These are phyloP conservation scores for Nomada fucata DNA, from an alignment of 2,888 invertebrate species.

Conservation along the genomic window DNA sequence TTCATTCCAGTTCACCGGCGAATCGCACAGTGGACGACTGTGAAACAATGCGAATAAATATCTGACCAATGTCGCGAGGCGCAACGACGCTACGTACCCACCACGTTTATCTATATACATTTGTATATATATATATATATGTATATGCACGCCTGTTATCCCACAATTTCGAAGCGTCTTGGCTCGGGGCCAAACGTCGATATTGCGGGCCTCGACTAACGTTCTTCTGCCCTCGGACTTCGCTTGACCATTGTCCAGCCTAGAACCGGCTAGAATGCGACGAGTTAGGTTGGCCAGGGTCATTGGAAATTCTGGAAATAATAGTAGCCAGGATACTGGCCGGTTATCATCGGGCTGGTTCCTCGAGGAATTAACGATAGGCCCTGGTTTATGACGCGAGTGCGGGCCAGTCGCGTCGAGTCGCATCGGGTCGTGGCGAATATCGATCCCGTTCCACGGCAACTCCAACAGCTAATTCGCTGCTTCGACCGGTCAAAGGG, in stretches of 20 bases:
- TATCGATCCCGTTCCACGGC: conserved; percentile 57
- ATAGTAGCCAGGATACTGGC: conserved; percentile 61
- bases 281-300: conserved; percentile 60
- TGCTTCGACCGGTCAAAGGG: conserved; percentile 41
- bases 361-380: conserved; percentile 68
- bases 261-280: conserved; percentile 66
- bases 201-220: conserved; percentile 72
- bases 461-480: conserved; percentile 51
- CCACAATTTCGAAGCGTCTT: conserved; percentile 78
- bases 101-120: conserved; percentile 48
- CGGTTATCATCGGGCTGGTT: conserved; percentile 65
- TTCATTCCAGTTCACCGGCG: conserved; percentile 42
- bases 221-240: conserved; percentile 67
- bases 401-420: conserved; percentile 19
- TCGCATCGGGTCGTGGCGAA: conserved; percentile 12
- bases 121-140: too few species aligned
- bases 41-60: conserved; percentile 81
- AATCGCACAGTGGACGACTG: conserved; percentile 47
- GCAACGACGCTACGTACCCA: conserved; percentile 38
- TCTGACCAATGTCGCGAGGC: conserved; percentile 60
- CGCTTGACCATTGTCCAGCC: conserved; percentile 78
- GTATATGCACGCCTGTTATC: conserved; percentile 60
- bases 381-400: conserved; percentile 66
- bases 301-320: conserved; percentile 79
- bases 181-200: conserved; percentile 78